Evolutionary conservation across 2,888 invertebrate species (phyloP).

Genomic region (Andrena hattorfiana): DNA sequence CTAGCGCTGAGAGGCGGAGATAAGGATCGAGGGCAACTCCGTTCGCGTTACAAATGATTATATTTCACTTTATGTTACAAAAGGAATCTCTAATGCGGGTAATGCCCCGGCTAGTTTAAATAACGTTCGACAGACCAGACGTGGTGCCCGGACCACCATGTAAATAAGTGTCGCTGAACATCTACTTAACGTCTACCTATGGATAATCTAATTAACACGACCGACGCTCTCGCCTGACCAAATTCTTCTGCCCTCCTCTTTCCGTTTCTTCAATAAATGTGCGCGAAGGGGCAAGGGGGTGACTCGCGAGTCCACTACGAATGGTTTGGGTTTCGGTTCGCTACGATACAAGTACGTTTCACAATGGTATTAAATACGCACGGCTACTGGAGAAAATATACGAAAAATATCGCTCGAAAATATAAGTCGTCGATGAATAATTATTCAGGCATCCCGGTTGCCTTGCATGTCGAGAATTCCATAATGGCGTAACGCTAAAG

Average conservation of each 20-base stretch:
- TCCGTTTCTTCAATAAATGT: conserved; percentile 46
- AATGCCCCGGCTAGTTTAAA: conserved; percentile 60
- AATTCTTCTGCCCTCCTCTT: neutral
- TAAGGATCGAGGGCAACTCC: neutral
- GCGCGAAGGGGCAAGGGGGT: neutral
- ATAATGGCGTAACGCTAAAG: conserved; percentile 69
- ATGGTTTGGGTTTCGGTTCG: conserved; percentile 22
- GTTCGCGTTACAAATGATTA: conserved; percentile 80
- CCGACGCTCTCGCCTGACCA: conserved; percentile 33
- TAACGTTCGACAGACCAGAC: conserved; percentile 57
- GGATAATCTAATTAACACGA: conserved; percentile 64
- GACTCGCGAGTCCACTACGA: conserved; percentile 51
- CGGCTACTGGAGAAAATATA: conserved; percentile 66
- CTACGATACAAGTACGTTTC: conserved; percentile 32
- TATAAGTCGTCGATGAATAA: conserved; percentile 54
- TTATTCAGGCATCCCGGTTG: conserved; percentile 24
- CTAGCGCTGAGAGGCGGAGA: neutral
- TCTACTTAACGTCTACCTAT: conserved; percentile 62
- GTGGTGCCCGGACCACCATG: conserved; percentile 40
- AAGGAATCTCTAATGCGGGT: conserved; percentile 75
- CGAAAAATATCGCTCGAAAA: conserved; percentile 35
- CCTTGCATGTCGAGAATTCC: conserved; percentile 42
- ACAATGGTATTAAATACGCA: conserved; percentile 25
- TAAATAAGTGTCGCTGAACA: conserved; percentile 68
- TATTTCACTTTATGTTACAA: conserved; percentile 81